Conservation (phyloP, 2,888 invertebrate genomes). For the Steinernema scapterisci region DNA sequence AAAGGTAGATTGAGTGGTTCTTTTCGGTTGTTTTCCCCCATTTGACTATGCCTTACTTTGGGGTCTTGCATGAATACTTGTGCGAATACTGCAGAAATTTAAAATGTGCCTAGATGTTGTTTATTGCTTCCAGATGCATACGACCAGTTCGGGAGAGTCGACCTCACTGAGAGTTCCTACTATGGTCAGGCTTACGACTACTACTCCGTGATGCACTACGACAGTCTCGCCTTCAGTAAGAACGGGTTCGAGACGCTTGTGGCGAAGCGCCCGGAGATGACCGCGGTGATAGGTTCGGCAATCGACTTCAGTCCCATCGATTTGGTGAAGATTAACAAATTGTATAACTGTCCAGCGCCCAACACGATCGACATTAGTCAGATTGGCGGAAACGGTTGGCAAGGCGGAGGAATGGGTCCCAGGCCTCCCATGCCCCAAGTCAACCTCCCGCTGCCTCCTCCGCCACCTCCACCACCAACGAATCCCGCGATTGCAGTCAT, state of each 20-base stretch:
- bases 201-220: slow-evolving; percentile 62
- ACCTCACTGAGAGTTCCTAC: slow-evolving; percentile 65
- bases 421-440: slow-evolving; percentile 17
- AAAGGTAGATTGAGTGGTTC: slow-evolving; percentile 46
- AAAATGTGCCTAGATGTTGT: no score
- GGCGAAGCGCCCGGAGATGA: slow-evolving; percentile 62
- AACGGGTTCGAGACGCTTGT: slow-evolving; percentile 52
- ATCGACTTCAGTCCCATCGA: slow-evolving; percentile 66
- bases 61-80: no score
- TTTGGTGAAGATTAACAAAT: slow-evolving; percentile 65
- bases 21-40: neutral
- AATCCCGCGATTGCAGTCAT: neutral
- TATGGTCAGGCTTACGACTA: slow-evolving; percentile 64
- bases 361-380: slow-evolving; percentile 21
- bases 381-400: neutral
- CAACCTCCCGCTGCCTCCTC: slow-evolving; percentile 22
- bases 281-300: slow-evolving; percentile 64
- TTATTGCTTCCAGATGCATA: slow-evolving; percentile 62
- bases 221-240: slow-evolving; percentile 62
- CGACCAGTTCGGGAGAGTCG: slow-evolving; percentile 67
- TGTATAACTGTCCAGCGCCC: slow-evolving; percentile 59
- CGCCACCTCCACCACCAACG: slow-evolving; percentile 3
- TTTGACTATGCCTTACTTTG: no score
- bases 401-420: slow-evolving; percentile 12
- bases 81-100: no score